Evolutionary conservation across 2,113 vertebrate genomes (phyloP).

Genomic region (Cardinalis cardinalis): DNA sequence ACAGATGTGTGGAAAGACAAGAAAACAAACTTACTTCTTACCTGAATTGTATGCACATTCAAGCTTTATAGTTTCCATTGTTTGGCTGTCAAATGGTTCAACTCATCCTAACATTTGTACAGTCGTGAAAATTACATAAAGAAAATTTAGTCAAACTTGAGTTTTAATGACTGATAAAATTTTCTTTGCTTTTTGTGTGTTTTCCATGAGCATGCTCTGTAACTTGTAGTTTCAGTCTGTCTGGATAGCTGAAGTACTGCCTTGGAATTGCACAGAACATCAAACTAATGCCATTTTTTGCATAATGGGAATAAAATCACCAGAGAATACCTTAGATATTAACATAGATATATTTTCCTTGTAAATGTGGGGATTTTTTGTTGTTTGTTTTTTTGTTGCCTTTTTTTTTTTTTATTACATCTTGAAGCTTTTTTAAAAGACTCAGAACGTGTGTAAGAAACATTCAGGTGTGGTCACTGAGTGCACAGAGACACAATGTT

Average conservation of each 20-base stretch:
- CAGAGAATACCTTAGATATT: not conserved
- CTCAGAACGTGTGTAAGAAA: not conserved
- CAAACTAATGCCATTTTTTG: not conserved
- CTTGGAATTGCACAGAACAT: not conserved
- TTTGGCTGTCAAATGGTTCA: not conserved
- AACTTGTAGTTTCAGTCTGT: not conserved
- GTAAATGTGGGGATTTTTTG: rapidly evolving
- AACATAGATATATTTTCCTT: not conserved
- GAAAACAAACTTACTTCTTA: not conserved
- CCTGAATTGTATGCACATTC: not conserved
- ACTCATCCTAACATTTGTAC: not conserved
- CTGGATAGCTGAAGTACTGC: not conserved
- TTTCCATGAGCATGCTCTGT: not conserved
- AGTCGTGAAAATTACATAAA: not conserved
- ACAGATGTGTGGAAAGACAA: not conserved
- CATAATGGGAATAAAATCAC: not conserved
- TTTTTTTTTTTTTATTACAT: not conserved
- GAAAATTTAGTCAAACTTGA: not conserved
- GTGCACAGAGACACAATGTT: rapidly evolving
- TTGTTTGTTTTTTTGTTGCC: no score
- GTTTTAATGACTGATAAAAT: not conserved
- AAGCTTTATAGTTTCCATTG: not conserved
- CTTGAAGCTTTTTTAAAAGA: not conserved
- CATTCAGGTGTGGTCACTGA: not conserved
- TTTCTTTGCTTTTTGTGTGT: not conserved